Evolutionary conservation across 2,113 vertebrate species (phyloP).

Genomic region (Oostethus manadensis): DNA sequence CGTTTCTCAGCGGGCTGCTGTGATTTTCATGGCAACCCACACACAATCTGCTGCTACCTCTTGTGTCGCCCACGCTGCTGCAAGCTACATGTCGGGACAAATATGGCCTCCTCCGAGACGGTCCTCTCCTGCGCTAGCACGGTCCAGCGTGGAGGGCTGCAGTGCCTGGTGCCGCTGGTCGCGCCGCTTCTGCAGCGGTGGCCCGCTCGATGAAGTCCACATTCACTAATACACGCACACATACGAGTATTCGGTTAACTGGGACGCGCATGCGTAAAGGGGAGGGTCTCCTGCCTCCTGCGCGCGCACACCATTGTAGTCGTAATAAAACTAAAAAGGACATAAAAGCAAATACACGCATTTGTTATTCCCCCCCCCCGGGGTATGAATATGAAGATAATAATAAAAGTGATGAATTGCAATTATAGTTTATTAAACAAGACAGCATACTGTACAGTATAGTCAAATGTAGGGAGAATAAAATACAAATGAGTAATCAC

Average conservation of each 20-base stretch:
- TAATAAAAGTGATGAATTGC: no score
- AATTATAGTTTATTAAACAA: no score
- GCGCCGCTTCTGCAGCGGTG: constrained; percentile 28
- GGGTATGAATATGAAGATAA: no score
- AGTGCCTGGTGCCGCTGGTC: not conserved
- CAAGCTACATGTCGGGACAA: constrained; percentile 39
- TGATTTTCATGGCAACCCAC: constrained; percentile 61
- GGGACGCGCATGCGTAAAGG: constrained; percentile 52
- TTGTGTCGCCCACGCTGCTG: constrained; percentile 7
- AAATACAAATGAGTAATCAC: no score
- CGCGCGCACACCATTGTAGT: not conserved
- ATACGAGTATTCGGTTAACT: constrained; percentile 48
- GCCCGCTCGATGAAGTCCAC: constrained; percentile 18
- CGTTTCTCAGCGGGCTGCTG: constrained; percentile 36
- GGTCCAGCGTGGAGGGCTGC: constrained; percentile 11
- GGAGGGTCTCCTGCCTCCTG: not conserved
- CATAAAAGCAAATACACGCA: no score
- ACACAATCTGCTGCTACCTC: constrained; percentile 29
- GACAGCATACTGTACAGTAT: no score
- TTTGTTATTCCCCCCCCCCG: no score
- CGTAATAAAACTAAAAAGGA: not conserved
- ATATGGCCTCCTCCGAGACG: not conserved
- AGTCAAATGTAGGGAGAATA: no score
- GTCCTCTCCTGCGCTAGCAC: not conserved
- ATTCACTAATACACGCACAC: not conserved